phyloP scores from a whole-genome alignment of 2,888 invertebrate species.

The Boloria euphrosyne region DNA sequence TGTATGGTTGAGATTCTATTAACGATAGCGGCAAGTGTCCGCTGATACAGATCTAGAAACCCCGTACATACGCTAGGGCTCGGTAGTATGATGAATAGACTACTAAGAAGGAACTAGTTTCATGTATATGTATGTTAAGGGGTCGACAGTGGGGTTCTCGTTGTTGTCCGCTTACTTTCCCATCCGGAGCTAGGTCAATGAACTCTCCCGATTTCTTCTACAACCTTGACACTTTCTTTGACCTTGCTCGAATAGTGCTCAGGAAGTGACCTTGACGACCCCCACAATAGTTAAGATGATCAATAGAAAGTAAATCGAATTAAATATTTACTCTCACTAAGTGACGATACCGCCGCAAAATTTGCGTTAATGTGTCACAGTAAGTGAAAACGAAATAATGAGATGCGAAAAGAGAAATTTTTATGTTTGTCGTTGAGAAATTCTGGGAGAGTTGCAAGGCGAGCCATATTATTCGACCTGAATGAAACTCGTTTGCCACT shows the following conservation, averaged over 20 bases:
- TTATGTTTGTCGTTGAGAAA: conserved; percentile 76
- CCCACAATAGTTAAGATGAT: conserved; percentile 46
- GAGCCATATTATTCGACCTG: conserved; percentile 67
- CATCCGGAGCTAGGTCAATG: conserved; percentile 69
- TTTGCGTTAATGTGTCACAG: conserved; percentile 67
- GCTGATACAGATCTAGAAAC: conserved; percentile 55
- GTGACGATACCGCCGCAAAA: conserved; percentile 68
- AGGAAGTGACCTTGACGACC: conserved; percentile 68
- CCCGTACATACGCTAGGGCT: conserved; percentile 43
- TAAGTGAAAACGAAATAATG: conserved; percentile 79
- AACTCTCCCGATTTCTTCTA: conserved; percentile 77
- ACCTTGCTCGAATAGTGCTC: conserved; percentile 63
- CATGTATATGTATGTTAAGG: conserved; percentile 72
- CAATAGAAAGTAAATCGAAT: conserved; percentile 72
- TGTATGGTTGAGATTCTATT: conserved; percentile 42
- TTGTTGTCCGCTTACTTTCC: conserved; percentile 73
- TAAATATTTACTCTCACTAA: conserved; percentile 74
- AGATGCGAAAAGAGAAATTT: conserved; percentile 81
- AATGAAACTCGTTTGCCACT: conserved; percentile 73
- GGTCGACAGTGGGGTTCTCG: conserved; percentile 61
- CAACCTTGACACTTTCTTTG: conserved; percentile 81
- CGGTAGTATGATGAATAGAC: conserved; percentile 48
- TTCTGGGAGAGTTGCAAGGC: conserved; percentile 72
- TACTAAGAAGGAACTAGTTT: conserved; percentile 67
- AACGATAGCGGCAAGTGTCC: conserved; percentile 46